Evolutionary conservation across 1,140 invertebrate species (phyloP), one percentile per base, ranked within the genome.

Genomic region (Drosophila micromelanica): DNA sequence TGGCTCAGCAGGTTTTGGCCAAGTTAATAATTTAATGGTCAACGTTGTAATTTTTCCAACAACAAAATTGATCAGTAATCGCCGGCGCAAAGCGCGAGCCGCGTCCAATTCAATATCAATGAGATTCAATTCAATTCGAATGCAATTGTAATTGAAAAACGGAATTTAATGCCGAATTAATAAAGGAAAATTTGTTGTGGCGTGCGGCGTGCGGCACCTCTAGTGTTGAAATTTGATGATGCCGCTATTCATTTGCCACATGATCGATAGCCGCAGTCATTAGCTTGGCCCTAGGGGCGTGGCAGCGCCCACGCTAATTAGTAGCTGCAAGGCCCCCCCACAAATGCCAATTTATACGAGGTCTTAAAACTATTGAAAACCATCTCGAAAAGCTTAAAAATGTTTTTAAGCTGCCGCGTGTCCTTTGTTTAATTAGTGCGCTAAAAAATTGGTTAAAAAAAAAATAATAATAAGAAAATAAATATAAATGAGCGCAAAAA

Each of bases 341-440:
- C 20, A 73, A 68, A 86, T 71, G 57, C 79, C 67, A 82, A 87
- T 87, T 87, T 89, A 87, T 87, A 64, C 54, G 72, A 76, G 82
- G 74, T 81, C 74, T 71, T 42, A 48, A 46, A 40, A 46, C 49
- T 45, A 62, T 40, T 30, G 43, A 42, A 51, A 55, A 5, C 45
- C 23, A 60, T 30, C 17, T 43, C 12, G n/a, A 42, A 40, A 51
- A 70, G 72, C 78, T 87, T 78, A 69, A 81, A 78, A 73, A 35
- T 35, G 27, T 76, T 46, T 70, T 68, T 57, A 49, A 37, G 65
- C 51, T n/a, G 57, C 51, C 42, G 76, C 48, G 74, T 89, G 84
- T 87, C 84, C 84, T 87, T 86, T 87, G 84, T 87, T 87, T 87
- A 87, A 87, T 87, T 87, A 87, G 84, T 76, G 67, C 79, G 64